These are phyloP conservation scores for Notothenia rossii DNA, from an alignment of 2,113 vertebrate species.

Conservation along the genomic window DNA sequence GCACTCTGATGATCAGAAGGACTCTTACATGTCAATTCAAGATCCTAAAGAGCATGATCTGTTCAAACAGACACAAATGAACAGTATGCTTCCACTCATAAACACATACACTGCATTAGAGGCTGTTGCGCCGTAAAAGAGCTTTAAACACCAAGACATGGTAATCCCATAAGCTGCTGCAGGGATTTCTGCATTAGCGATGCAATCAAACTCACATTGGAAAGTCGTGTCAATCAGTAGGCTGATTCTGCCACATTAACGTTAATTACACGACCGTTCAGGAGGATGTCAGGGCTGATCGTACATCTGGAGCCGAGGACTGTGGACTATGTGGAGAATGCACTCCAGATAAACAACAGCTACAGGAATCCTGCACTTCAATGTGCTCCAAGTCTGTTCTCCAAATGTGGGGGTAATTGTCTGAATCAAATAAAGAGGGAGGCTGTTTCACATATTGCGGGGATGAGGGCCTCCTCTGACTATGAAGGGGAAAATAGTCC, in stretches of 20 bases:
- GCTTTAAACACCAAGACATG: slow-evolving; percentile 73
- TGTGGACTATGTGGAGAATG: slow-evolving; percentile 50
- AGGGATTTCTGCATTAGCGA: slow-evolving; percentile 76
- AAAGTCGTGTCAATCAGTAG: slow-evolving; percentile 76
- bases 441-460: slow-evolving; percentile 33
- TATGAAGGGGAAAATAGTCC: neutral
- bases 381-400: slow-evolving; percentile 30
- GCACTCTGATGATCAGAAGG: no score
- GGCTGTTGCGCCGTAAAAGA: slow-evolving; percentile 62
- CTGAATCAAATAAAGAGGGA: slow-evolving; percentile 25
- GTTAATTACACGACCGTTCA: slow-evolving; percentile 70
- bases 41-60: neutral
- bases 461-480: slow-evolving; percentile 24
- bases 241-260: slow-evolving; percentile 77
- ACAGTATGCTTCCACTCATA: slow-evolving; percentile 18
- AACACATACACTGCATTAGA: slow-evolving; percentile 40
- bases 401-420: slow-evolving; percentile 44
- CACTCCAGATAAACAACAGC: slow-evolving; percentile 61
- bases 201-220: slow-evolving; percentile 77
- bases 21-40: slow-evolving; percentile 12
- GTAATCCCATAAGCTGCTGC: slow-evolving; percentile 78
- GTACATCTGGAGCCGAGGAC: slow-evolving; percentile 67
- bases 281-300: slow-evolving; percentile 60
- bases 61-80: slow-evolving; percentile 21
- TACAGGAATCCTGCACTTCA: slow-evolving; percentile 21